Percentiles rank a stretch among this genome's conserved stretches.
Conservation (phyloP, 2,888 invertebrate species). For the Drosophila koepferae region DNA sequence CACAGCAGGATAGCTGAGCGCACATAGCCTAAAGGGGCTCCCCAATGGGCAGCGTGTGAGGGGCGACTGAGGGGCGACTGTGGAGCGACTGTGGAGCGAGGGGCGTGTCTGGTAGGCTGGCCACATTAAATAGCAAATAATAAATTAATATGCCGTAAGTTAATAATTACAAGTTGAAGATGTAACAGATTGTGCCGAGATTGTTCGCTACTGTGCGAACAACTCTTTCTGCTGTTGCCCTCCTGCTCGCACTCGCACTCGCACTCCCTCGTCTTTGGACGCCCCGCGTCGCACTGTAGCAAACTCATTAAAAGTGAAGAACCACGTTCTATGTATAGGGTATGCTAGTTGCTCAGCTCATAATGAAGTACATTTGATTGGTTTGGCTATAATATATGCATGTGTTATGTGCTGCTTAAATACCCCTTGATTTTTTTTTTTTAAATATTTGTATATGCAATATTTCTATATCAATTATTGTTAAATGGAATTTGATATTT, state of each 20-base stretch:
- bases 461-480: neutral
- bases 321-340: constrained; percentile 36
- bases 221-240: constrained; percentile 45
- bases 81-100: neutral
- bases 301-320: constrained; percentile 71
- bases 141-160: constrained; percentile 80
- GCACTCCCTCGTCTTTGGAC: constrained; percentile 29
- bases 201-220: constrained; percentile 69
- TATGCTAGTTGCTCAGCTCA: constrained; percentile 14
- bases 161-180: constrained; percentile 77
- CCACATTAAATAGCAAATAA: constrained; percentile 79
- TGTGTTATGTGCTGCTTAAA: constrained; percentile 17
- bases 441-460: neutral
- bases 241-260: neutral
- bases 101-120: constrained; percentile 62
- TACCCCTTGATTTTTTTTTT: neutral
- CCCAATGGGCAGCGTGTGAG: neutral
- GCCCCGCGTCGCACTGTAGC: constrained; percentile 53
- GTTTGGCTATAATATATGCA: constrained; percentile 21
- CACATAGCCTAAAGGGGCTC: constrained; percentile 6
- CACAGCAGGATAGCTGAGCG: constrained; percentile 41
- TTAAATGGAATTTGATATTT: too few relatives aligned
- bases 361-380: constrained; percentile 27
- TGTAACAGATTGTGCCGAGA: constrained; percentile 70
- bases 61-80: neutral